Evolutionary conservation across 2,797 vertebrate genomes (phyloP).

Genomic region (Sebastes taczanowskii): DNA sequence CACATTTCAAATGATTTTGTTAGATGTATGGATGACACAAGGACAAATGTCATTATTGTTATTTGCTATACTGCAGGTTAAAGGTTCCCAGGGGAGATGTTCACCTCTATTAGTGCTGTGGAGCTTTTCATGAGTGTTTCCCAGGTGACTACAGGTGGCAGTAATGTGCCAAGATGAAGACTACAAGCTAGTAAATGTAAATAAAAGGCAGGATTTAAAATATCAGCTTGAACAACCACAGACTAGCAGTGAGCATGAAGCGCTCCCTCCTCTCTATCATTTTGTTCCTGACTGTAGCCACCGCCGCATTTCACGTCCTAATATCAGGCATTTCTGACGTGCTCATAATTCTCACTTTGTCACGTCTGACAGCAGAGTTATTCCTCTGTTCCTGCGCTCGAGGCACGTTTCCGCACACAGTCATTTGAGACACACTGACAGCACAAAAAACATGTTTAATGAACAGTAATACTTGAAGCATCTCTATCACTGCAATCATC

Average conservation of each 20-base stretch:
- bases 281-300: constrained; percentile 31
- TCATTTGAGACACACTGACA: constrained; percentile 57
- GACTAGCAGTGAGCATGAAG: not conserved
- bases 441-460: constrained; percentile 33
- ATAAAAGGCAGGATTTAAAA: not conserved
- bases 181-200: not conserved
- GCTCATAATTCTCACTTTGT: constrained; percentile 66
- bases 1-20: not conserved
- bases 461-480: constrained; percentile 63
- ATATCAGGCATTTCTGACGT: constrained; percentile 49
- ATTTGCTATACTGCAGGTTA: not conserved
- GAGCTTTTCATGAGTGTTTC: not conserved
- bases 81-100: not conserved
- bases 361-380: constrained; percentile 63
- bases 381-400: constrained; percentile 53
- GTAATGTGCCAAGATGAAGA: not conserved
- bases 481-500: constrained; percentile 59
- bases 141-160: not conserved
- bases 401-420: constrained; percentile 49
- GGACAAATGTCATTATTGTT: not conserved
- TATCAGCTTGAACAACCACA: not conserved
- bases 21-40: not conserved
- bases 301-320: constrained; percentile 26
- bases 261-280: not conserved
- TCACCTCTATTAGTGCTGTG: not conserved